Conservation (phyloP, 1,140 invertebrate genomes). For the Aphis craccivora region DNA sequence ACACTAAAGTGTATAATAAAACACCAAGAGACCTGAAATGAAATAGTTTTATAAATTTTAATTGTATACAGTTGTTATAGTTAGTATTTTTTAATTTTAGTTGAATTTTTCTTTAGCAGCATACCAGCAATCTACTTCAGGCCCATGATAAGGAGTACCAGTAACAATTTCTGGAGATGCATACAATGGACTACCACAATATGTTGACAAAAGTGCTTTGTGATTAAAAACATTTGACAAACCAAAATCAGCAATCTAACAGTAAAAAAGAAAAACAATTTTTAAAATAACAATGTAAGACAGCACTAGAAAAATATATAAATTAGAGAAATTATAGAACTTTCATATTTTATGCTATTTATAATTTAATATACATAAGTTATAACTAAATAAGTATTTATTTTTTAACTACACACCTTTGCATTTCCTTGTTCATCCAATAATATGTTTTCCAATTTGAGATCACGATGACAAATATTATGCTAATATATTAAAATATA, state of each 20-base stretch:
- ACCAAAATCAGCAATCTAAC: slow-evolving; percentile 97
- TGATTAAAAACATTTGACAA: slow-evolving; percentile 97
- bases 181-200: slow-evolving; percentile 97
- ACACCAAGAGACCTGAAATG: slow-evolving; percentile 94
- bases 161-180: slow-evolving; percentile 99
- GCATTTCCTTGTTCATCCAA: slow-evolving; percentile 95
- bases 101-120: background rate
- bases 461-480: slow-evolving; percentile 96
- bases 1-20: slow-evolving; percentile 95
- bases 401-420: slow-evolving; percentile 71
- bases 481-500: slow-evolving; percentile 69
- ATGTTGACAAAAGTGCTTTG: slow-evolving; percentile 86
- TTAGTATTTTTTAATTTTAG: background rate
- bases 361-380: background rate
- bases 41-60: slow-evolving; percentile 27
- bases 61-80: background rate
- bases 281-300: background rate
- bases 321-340: background rate
- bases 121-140: slow-evolving; percentile 75
- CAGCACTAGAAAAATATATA: background rate
- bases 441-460: slow-evolving; percentile 98
- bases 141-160: slow-evolving; percentile 96
- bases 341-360: background rate
- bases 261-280: slow-evolving; percentile 36
- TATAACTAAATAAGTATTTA: background rate